phyloP scores from a whole-genome alignment of 2,888 invertebrate genomes.

The Apoda limacodes region DNA sequence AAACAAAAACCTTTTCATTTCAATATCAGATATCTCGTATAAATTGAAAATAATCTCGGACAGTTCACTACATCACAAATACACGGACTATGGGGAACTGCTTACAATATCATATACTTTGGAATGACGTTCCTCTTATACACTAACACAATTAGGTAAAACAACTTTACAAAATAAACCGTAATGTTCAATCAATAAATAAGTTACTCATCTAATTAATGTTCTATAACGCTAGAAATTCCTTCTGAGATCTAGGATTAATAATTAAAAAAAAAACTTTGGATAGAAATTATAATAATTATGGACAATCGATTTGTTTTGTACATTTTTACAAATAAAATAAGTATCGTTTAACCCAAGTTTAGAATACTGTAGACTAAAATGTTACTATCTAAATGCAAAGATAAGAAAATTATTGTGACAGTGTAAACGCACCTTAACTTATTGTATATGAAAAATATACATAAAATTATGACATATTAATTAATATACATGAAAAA shows the following conservation, averaged over 20 bases:
- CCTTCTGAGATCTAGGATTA: conserved; percentile 66
- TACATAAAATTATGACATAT: too few species aligned
- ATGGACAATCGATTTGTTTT: conserved; percentile 47
- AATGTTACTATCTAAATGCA: conserved; percentile 37
- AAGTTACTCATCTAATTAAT: conserved; percentile 50
- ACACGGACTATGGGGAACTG: conserved; percentile 32
- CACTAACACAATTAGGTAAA: conserved; percentile 36
- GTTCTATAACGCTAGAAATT: conserved; percentile 48
- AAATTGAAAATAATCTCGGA: conserved; percentile 41
- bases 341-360: conserved; percentile 27
- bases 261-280: conserved; percentile 65
- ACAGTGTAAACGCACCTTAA: conserved; percentile 42
- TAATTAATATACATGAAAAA: too few species aligned
- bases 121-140: conserved; percentile 61
- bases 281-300: conserved; percentile 62
- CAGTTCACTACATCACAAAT: conserved; percentile 35
- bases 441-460: too few species aligned
- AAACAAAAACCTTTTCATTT: conserved; percentile 58
- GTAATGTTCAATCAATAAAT: conserved; percentile 53
- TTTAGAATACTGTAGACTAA: conserved; percentile 42
- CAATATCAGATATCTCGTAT: conserved; percentile 27
- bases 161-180: conserved; percentile 50
- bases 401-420: conserved; percentile 51
- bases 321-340: conserved; percentile 63
- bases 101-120: conserved; percentile 45